These are phyloP conservation scores for Molossus molossus DNA, from an alignment of 2,797 vertebrate species.

Conservation along the genomic window DNA sequence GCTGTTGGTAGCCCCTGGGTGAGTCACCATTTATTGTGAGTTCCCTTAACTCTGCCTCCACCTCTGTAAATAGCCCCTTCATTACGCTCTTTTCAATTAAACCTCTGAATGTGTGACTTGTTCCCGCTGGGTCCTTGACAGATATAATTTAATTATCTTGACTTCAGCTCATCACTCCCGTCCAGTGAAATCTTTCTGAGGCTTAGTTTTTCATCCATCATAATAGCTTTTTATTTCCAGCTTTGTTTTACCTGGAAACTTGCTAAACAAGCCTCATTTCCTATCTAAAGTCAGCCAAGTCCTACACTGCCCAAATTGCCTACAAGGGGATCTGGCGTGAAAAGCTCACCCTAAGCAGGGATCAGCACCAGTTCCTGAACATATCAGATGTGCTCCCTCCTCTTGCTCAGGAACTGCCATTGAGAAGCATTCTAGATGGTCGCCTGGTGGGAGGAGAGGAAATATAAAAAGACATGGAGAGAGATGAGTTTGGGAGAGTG, in stretches of 20 bases:
- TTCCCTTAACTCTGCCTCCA: background rate
- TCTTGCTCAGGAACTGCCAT: background rate
- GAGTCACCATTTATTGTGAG: background rate
- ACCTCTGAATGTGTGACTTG: slow-evolving; percentile 61
- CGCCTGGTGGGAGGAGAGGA: background rate
- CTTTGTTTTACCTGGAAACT: slow-evolving; percentile 68
- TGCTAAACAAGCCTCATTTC: slow-evolving; percentile 61
- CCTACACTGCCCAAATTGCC: background rate
- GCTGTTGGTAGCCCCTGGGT: background rate
- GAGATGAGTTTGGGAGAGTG: background rate
- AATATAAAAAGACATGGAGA: background rate
- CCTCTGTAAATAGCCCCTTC: slow-evolving; percentile 30
- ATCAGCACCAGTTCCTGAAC: background rate
- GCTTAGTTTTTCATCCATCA: slow-evolving; percentile 71
- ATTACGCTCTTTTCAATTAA: slow-evolving; percentile 66
- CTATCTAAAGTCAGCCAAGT: slow-evolving; percentile 61
- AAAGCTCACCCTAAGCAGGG: background rate
- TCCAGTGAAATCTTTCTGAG: slow-evolving; percentile 69
- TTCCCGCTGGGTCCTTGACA: slow-evolving; percentile 62
- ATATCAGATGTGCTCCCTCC: background rate
- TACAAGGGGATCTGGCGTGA: background rate
- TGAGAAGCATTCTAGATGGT: background rate
- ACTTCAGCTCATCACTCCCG: slow-evolving; percentile 68
- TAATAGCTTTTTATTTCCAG: slow-evolving; percentile 71
- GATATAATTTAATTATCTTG: slow-evolving; percentile 73